Evolutionary conservation across 2,888 invertebrate genomes (phyloP).

Genomic region (Ectemnius continuus): DNA sequence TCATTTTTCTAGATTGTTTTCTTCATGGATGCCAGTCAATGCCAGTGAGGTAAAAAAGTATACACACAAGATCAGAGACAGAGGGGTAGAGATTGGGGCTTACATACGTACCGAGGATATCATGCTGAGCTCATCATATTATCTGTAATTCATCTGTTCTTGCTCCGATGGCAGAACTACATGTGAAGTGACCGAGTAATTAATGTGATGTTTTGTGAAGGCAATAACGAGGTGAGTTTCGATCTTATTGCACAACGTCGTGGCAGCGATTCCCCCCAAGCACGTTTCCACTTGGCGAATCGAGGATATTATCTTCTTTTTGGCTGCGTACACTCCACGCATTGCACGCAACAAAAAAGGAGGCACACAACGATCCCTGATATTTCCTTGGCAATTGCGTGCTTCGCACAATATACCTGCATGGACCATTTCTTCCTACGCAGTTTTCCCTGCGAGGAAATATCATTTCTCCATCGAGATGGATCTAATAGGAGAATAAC

Average conservation of each 20-base stretch:
- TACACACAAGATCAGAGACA: slow-evolving; percentile 21
- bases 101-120: slow-evolving; percentile 22
- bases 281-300: slow-evolving; percentile 28
- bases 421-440: background rate
- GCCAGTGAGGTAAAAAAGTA: slow-evolving; percentile 46
- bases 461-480: too few relatives aligned
- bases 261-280: slow-evolving; percentile 8
- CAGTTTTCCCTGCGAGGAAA: background rate
- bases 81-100: too few relatives aligned
- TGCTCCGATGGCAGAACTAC: slow-evolving; percentile 66
- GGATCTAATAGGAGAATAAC: too few relatives aligned
- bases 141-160: slow-evolving; percentile 61
- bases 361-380: background rate
- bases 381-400: background rate
- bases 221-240: slow-evolving; percentile 74
- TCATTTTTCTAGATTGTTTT: slow-evolving; percentile 57
- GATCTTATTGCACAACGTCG: slow-evolving; percentile 19
- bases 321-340: background rate
- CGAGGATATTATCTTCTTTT: slow-evolving; percentile 20
- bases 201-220: slow-evolving; percentile 76
- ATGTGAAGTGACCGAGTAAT: slow-evolving; percentile 71
- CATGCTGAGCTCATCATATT: slow-evolving; percentile 62
- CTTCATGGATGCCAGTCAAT: slow-evolving; percentile 29
- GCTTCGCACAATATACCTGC: background rate
- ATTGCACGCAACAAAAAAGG: background rate